phyloP scores from a whole-genome alignment of 2,113 vertebrate species.

The Phrynosoma platyrhinos region DNA sequence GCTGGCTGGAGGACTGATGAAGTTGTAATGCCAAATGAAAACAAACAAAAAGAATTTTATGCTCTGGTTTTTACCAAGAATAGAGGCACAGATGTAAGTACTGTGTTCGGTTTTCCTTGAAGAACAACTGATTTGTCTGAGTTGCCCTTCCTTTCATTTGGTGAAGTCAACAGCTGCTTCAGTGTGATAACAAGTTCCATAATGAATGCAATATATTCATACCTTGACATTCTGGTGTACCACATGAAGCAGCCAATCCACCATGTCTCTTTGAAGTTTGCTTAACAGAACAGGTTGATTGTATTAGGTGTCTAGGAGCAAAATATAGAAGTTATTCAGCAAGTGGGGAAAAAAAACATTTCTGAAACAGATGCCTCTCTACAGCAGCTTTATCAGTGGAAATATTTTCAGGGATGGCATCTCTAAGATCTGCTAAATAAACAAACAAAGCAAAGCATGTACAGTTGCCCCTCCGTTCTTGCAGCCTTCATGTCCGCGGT shows the following conservation, averaged over 20 bases:
- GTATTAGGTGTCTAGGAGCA: constrained; percentile 14
- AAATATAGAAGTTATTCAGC: constrained; percentile 18
- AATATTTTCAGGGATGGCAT: neutral
- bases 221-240: neutral
- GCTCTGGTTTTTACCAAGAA: neutral
- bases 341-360: constrained; percentile 24
- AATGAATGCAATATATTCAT: neutral
- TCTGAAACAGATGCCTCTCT: neutral
- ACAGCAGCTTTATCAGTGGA: neutral
- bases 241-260: neutral
- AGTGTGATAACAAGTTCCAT: neutral
- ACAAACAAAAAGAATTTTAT: no score
- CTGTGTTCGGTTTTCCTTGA: constrained; percentile 1
- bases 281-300: constrained; percentile 20
- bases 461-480: no score
- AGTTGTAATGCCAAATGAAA: no score
- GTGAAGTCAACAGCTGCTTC: constrained; percentile 17
- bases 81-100: neutral
- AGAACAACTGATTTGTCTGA: neutral
- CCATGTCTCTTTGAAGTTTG: neutral
- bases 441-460: neutral
- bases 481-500: no score
- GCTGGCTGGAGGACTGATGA: no score
- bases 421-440: neutral
- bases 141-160: neutral